Percentiles rank a stretch among this genome's conserved stretches.
phyloP scores from a whole-genome alignment of 1,140 invertebrate genomes.

The Reticulitermes speratus region DNA sequence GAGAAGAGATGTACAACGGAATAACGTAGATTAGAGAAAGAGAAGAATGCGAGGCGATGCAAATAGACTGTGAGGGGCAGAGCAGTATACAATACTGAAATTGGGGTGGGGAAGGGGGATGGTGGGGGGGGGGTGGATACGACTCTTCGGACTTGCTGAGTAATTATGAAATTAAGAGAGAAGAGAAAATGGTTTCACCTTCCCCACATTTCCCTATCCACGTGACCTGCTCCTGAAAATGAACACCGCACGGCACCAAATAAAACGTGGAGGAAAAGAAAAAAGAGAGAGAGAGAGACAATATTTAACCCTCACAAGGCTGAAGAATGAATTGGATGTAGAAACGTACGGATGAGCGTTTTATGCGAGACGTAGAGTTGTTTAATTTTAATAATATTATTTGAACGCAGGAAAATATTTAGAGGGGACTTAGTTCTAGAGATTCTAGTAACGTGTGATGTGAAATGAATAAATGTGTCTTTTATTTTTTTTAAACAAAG shows the following conservation, averaged over 20 bases:
- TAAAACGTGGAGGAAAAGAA: background rate
- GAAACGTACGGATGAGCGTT: no score
- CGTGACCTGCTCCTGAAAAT: constrained; percentile 27
- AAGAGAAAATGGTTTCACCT: constrained; percentile 32
- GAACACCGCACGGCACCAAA: constrained; percentile 29
- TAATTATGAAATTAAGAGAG: constrained; percentile 33
- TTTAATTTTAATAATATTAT: no score
- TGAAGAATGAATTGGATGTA: background rate
- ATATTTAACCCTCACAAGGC: background rate
- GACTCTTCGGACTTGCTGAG: constrained; percentile 13
- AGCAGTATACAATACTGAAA: background rate
- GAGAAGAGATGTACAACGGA: background rate
- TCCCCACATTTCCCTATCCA: constrained; percentile 20
- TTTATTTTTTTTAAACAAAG: no score
- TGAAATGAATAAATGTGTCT: no score
- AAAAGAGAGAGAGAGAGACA: background rate
- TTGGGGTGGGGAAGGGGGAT: background rate
- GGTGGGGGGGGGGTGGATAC: background rate
- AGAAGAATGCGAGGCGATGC: background rate
- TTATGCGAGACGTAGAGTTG: no score
- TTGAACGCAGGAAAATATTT: no score
- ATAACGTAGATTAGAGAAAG: background rate
- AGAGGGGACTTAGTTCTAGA: no score
- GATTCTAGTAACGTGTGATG: no score
- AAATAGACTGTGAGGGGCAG: background rate